Evolutionary conservation across 2,888 invertebrate genomes (phyloP), one percentile per base, ranked within the genome.

Genomic region (Graphium colonna): DNA sequence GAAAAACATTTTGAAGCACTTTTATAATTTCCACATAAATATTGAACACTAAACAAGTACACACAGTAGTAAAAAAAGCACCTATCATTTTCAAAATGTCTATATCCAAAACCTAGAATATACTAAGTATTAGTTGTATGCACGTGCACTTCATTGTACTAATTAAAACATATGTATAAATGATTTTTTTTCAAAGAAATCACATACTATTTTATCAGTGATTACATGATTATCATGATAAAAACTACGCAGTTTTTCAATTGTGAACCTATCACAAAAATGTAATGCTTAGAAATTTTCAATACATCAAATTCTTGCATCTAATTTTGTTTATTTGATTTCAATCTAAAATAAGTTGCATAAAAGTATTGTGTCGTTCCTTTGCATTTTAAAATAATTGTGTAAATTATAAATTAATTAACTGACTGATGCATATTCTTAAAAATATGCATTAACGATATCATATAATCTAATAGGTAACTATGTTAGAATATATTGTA

Each of bases 211-310:
- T 18, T 52, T 52, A 54, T 54, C 53, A 33, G 38, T 16, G 40
- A 49, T 53, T 49, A 44, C 7, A 31, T 26, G 44, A 40, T 45
- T 44, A 39, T 54, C 39, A 26, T 45, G 49, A 49, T 54, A 31
- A 54, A 38, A 5, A 28, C 36, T 42, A 26, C 31, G 15, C n/a
- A 36, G 36, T 33, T 12, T 46, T 44, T 45, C 16, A 40, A 36
- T 51, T 52, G 45, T 31, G 13, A 40, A 51, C 17, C 12, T n/a
- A n/a, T 33, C 4, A 36, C 12, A 36, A 21, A 21, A 21, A 16
- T 33, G n/a, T 16, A 13, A 33, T 31, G 16, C 44, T 16, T 42
- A n/a, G 10, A 44, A 15, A 26, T 15, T 31, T 16, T n/a, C n/a
- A 16, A 44, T 13, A 15, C 21, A 21, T 3, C 21, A 21, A 21